Percentiles rank a stretch among this genome's conserved stretches.
Evolutionary conservation across 1,140 invertebrate species (phyloP).

Genomic region (Trichonephila clavipes): DNA sequence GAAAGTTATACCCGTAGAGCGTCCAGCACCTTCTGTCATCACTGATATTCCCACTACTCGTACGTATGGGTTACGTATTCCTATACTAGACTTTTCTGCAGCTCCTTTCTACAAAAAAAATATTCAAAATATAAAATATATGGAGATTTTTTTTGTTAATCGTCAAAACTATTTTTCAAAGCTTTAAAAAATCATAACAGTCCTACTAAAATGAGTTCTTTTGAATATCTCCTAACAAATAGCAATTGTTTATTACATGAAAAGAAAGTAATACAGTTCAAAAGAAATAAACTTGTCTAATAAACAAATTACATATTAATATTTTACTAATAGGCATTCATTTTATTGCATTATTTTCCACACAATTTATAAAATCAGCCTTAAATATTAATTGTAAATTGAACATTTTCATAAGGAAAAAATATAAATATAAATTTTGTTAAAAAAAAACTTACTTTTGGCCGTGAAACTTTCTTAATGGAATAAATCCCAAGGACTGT

Average conservation of each 20-base stretch:
- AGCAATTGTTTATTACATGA: no score
- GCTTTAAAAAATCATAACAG: no score
- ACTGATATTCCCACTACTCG: slow-evolving; percentile 95
- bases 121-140: background rate
- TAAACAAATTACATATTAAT: background rate
- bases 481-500: slow-evolving; percentile 97
- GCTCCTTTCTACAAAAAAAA: slow-evolving; percentile 83
- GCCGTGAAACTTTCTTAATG: slow-evolving; percentile 92
- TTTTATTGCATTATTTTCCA: no score
- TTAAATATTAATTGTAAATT: no score
- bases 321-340: no score
- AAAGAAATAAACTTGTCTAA: background rate
- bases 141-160: no score
- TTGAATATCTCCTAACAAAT: no score
- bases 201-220: no score
- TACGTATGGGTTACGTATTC: slow-evolving; percentile 96
- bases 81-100: slow-evolving; percentile 93
- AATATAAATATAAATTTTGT: background rate
- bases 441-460: slow-evolving; percentile 79
- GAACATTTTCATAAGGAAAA: no score
- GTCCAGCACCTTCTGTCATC: slow-evolving; percentile 90
- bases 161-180: no score
- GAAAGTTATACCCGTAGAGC: slow-evolving; percentile 83
- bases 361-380: no score
- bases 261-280: no score